A percentile compares a stretch with the other conserved stretches of the same genome.
Evolutionary conservation across 2,797 vertebrate species (phyloP).

Genomic region (Myotis daubentonii): DNA sequence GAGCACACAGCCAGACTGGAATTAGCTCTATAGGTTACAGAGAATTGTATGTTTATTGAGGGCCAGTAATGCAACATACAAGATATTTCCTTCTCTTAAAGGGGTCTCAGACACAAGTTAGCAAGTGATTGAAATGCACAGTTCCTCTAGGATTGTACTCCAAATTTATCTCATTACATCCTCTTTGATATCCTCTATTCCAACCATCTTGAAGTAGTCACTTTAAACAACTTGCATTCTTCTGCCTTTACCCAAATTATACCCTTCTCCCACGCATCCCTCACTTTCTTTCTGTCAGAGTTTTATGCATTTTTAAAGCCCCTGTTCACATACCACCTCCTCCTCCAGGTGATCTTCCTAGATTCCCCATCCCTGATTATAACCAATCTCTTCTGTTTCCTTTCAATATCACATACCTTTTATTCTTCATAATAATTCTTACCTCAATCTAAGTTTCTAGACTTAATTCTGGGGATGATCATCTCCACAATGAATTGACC

Average conservation of each 20-base stretch:
- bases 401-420: background rate
- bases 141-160: background rate
- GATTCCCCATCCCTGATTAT: background rate
- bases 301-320: background rate
- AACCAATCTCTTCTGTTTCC: background rate
- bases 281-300: background rate
- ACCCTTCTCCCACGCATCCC: fast-evolving
- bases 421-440: background rate
- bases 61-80: background rate
- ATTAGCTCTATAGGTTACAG: background rate
- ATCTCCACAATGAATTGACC: background rate
- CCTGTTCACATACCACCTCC: background rate
- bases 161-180: background rate
- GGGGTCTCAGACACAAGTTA: background rate
- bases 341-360: background rate
- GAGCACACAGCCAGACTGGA: background rate
- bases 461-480: background rate
- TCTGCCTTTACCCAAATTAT: background rate
- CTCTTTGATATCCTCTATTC: background rate
- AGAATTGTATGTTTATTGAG: background rate
- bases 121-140: background rate
- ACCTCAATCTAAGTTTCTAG: background rate
- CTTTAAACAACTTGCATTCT: background rate
- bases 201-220: background rate
- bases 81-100: background rate